Percentiles rank a stretch among this genome's conserved stretches.
Conservation (phyloP, 2,888 invertebrate genomes). For the Cheiracanthium punctorium region DNA sequence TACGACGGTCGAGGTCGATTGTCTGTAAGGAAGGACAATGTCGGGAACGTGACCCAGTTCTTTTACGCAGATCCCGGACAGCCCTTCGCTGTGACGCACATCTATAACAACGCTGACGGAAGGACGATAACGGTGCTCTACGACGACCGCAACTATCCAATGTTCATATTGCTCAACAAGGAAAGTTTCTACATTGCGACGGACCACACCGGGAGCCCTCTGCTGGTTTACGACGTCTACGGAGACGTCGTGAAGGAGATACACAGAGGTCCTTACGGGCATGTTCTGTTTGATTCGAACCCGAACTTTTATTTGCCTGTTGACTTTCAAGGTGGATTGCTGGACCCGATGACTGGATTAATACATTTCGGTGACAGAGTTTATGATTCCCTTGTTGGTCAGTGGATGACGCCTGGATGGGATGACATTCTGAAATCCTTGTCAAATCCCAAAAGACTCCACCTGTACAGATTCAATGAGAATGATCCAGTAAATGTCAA, state of each 20-base stretch:
- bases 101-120: slow-evolving; percentile 90
- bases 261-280: slow-evolving; percentile 93
- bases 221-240: slow-evolving; percentile 91
- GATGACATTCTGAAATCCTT: slow-evolving; percentile 90
- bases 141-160: slow-evolving; percentile 84
- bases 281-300: slow-evolving; percentile 90
- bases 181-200: slow-evolving; percentile 90
- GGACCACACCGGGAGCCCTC: slow-evolving; percentile 93
- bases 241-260: slow-evolving; percentile 94
- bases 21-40: slow-evolving; percentile 92
- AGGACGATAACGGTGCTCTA: slow-evolving; percentile 90
- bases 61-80: slow-evolving; percentile 91
- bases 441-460: slow-evolving; percentile 90
- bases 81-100: slow-evolving; percentile 89
- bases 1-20: slow-evolving; percentile 93
- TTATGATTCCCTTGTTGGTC: slow-evolving; percentile 95
- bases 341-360: slow-evolving; percentile 90
- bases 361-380: slow-evolving; percentile 86
- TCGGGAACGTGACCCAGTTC: slow-evolving; percentile 94
- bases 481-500: slow-evolving; percentile 88
- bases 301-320: slow-evolving; percentile 84
- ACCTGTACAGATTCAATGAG: slow-evolving; percentile 92
- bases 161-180: slow-evolving; percentile 86
- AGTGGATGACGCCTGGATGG: slow-evolving; percentile 97
- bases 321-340: slow-evolving; percentile 81